Conservation (phyloP, 2,797 vertebrate genomes). For the Falco cherrug region DNA sequence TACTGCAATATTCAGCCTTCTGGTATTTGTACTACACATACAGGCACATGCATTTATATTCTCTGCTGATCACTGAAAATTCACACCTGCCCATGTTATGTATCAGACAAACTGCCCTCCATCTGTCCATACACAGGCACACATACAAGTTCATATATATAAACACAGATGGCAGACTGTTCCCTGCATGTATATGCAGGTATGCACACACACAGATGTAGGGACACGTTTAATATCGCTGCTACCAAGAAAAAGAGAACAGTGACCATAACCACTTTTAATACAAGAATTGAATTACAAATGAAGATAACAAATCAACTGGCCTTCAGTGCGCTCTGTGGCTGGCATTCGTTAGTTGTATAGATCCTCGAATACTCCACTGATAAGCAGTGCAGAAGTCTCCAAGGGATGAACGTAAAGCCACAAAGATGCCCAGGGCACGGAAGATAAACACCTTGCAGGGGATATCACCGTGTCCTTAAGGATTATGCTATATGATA, state of each 20-base stretch:
- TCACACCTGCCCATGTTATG: not conserved
- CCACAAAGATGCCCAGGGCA: not conserved
- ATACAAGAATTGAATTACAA: not conserved
- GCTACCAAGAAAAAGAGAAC: not conserved
- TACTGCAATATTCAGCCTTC: not conserved
- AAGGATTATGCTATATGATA: not conserved
- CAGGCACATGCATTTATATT: not conserved
- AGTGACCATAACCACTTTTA: not conserved
- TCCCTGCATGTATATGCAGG: not conserved
- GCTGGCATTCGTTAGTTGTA: not conserved
- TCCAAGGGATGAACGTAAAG: not conserved
- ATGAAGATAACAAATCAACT: not conserved
- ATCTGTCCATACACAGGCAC: not conserved
- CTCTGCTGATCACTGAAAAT: not conserved
- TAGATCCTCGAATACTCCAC: not conserved
- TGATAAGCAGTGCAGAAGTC: not conserved
- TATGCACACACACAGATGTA: not conserved
- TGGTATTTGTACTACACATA: not conserved
- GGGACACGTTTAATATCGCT: not conserved
- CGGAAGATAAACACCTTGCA: not conserved
- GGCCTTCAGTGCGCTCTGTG: not conserved
- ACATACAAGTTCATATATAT: accelerated
- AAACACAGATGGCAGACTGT: accelerated
- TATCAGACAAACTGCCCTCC: not conserved
- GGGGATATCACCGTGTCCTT: not conserved